phyloP scores from a whole-genome alignment of 2,888 invertebrate genomes.

The Baronia brevicornis region DNA sequence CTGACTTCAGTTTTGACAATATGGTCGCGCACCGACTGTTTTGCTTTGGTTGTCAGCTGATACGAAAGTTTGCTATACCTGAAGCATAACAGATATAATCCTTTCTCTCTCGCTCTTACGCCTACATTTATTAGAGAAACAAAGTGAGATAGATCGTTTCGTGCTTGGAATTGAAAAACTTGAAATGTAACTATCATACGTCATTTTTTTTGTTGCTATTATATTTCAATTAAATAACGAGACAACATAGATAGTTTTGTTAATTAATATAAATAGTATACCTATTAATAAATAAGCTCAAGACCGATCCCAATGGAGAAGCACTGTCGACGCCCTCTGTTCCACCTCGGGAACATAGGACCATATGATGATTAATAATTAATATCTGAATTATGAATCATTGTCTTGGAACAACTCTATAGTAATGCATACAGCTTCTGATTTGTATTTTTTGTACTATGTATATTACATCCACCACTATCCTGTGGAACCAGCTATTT shows the following conservation, averaged over 20 bases:
- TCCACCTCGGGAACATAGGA: too few species aligned
- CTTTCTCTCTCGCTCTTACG: conserved; percentile 34
- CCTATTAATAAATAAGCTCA: conserved; percentile 64
- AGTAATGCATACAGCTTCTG: too few species aligned
- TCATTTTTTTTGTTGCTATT: conserved; percentile 66
- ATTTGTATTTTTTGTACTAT: too few species aligned
- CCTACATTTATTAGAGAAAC: conserved; percentile 1
- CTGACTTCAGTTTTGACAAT: conserved; percentile 75
- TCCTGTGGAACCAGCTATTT: neutral
- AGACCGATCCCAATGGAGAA: too few species aligned
- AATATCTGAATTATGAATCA: too few species aligned
- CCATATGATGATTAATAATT: too few species aligned
- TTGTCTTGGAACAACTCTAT: too few species aligned
- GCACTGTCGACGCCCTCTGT: too few species aligned
- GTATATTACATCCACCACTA: too few species aligned
- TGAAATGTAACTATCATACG: conserved; percentile 54
- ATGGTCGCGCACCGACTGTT: conserved; percentile 77
- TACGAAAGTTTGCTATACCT: conserved; percentile 62
- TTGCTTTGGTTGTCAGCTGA: conserved; percentile 78
- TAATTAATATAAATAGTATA: conserved; percentile 57
- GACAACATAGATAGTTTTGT: conserved; percentile 38
- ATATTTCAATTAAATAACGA: conserved; percentile 54
- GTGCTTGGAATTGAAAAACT: conserved; percentile 43
- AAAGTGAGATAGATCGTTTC: conserved; percentile 38
- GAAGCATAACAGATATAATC: conserved; percentile 35